A percentile compares a stretch with the other conserved stretches of the same genome.
Conservation (phyloP, 1,140 invertebrate genomes). For the Aradophagus sp. region DNA sequence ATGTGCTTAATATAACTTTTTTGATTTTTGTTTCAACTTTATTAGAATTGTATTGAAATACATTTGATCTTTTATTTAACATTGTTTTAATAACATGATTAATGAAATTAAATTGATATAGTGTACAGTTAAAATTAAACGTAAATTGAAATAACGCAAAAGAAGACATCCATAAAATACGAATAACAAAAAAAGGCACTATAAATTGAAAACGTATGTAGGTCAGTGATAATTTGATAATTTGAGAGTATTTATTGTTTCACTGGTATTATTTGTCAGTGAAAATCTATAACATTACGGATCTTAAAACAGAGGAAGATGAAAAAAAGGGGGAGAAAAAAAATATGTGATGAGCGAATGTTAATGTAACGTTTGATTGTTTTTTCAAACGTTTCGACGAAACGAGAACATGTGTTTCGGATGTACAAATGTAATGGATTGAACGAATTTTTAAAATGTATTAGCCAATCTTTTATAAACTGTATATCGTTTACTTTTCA, state of each 20-base stretch:
- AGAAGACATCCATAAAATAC: background rate
- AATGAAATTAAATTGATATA: too few relatives aligned
- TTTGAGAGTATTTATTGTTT: slow-evolving; percentile 37
- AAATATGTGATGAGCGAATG: slow-evolving; percentile 20
- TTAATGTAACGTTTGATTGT: slow-evolving; percentile 29
- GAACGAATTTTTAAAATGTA: too few relatives aligned
- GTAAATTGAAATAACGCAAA: too few relatives aligned
- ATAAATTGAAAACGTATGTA: slow-evolving; percentile 25
- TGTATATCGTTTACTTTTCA: too few relatives aligned
- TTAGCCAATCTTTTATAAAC: too few relatives aligned
- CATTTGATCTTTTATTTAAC: too few relatives aligned
- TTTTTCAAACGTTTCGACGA: slow-evolving; percentile 14
- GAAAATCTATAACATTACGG: slow-evolving; percentile 7
- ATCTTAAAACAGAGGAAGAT: background rate
- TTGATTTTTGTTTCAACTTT: too few relatives aligned
- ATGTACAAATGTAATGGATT: background rate
- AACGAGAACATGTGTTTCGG: slow-evolving; percentile 10
- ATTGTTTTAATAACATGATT: too few relatives aligned
- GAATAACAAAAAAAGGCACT: slow-evolving; percentile 19
- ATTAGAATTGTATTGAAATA: too few relatives aligned
- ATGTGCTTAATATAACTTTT: too few relatives aligned
- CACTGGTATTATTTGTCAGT: slow-evolving; percentile 17
- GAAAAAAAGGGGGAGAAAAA: too few relatives aligned
- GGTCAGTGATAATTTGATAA: slow-evolving; percentile 48
- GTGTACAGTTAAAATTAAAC: too few relatives aligned